Base-by-base conservation (phyloP, 2,797 vertebrate species). In the Todus mexicanus region DNA sequence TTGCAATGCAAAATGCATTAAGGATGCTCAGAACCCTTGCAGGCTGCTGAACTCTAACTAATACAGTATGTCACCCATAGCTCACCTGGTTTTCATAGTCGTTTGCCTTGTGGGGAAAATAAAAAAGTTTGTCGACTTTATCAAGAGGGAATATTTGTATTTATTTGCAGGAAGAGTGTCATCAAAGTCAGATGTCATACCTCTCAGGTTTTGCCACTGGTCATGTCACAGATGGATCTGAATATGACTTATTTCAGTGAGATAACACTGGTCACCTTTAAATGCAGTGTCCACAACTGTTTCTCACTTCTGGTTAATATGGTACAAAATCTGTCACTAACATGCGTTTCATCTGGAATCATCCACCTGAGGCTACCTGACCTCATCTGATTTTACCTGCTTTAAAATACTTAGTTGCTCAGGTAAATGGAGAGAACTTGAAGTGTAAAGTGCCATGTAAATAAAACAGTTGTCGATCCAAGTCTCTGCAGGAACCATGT, bases 381-480 rank as follows among this genome's bases (percentile, higher is more conserved):
- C 54, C 18, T 63, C 59, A 71, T 87, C 64, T 92, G 51, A 20
- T 85, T 66, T 51, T 81, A 31, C 54, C 64, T 63, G 33, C 51
- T 61, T 86, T 12, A 31, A 80, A 60, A 25, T 66, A 43, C 23
- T 68, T 5, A 40, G 51, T 60, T 72, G 45, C 29, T 68, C 37
- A 47, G 59, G 69, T 66, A 56, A 66, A 65, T 42, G 53, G 20
- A 65, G 91, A 35, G 21, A 78, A 51, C 37, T 51, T 60, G 47
- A 89, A 80, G 59, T 48, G 43, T 81, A 79, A 70, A 71, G 26
- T 29, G 53, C 54, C 1, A 0, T 81, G 56, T 91, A 59, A 95
- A 87, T 85, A 82, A 73, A 90, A 21, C 22, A 81, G 42, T 42
- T 90, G 42, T 89, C 78, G 19, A 20, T 69, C 71, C 50, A 69